Evolutionary conservation across 1,140 invertebrate genomes (phyloP).

Genomic region (Zaprionus tsacasi): DNA sequence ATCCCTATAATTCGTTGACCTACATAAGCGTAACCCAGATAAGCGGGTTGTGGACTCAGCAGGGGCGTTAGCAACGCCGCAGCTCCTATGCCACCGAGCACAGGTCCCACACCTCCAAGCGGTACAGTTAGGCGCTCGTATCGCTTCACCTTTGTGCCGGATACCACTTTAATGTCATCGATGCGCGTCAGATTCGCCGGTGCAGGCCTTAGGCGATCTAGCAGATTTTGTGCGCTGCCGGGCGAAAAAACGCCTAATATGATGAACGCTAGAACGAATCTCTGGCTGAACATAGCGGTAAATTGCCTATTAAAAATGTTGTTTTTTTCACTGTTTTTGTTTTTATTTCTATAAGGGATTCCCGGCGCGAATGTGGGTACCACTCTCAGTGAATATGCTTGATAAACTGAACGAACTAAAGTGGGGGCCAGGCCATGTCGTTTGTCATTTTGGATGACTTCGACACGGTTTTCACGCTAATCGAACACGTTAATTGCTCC

Average conservation of each 20-base stretch:
- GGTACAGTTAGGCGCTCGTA: constrained; percentile 75
- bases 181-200: constrained; percentile 52
- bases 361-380: constrained; percentile 19
- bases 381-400: constrained; percentile 32
- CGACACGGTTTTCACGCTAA: constrained; percentile 81
- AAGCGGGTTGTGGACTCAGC: constrained; percentile 57
- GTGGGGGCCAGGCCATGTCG: constrained; percentile 42
- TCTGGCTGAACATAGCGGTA: constrained; percentile 47
- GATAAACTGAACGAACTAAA: constrained; percentile 52
- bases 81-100: constrained; percentile 46
- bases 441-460: constrained; percentile 67
- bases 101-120: constrained; percentile 52
- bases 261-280: constrained; percentile 35
- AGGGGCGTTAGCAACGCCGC: constrained; percentile 59
- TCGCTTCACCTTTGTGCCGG: constrained; percentile 80
- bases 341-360: neutral
- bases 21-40: constrained; percentile 68
- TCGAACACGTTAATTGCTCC: constrained; percentile 74
- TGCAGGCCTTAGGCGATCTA: constrained; percentile 63
- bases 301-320: constrained; percentile 18
- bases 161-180: constrained; percentile 78
- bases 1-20: constrained; percentile 6
- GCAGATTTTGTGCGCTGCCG: constrained; percentile 70
- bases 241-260: constrained; percentile 52
- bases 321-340: neutral